Conservation (phyloP, 2,888 invertebrate genomes). For the Pandemis heparana region DNA sequence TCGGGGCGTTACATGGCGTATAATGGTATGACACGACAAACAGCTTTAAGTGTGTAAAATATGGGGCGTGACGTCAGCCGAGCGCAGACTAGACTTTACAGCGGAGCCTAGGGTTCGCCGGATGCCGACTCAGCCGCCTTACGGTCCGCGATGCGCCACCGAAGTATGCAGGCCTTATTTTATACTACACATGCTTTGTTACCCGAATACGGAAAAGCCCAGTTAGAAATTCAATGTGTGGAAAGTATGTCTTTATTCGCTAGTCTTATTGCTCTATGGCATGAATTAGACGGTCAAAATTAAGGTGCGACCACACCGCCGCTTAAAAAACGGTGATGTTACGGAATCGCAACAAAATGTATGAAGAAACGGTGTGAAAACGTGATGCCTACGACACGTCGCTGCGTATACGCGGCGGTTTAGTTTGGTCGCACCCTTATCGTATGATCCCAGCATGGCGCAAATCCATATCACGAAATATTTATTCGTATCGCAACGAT, state of each 20-base stretch:
- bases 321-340: no score
- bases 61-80: constrained; percentile 80
- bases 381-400: no score
- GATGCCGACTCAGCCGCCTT: constrained; percentile 59
- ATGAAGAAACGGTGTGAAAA: no score
- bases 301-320: no score
- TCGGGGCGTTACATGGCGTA: constrained; percentile 81
- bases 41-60: constrained; percentile 85
- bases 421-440: no score
- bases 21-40: constrained; percentile 86
- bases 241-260: neutral
- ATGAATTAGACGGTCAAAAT: no score
- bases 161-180: constrained; percentile 42
- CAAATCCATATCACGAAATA: no score
- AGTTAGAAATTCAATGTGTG: neutral
- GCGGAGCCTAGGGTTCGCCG: constrained; percentile 69
- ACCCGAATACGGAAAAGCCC: neutral
- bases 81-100: constrained; percentile 74
- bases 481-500: no score
- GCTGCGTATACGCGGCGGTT: no score
- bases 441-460: no score
- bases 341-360: no score
- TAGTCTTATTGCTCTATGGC: no score
- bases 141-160: constrained; percentile 27
- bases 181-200: constrained; percentile 24